A percentile compares a stretch with the other conserved stretches of the same genome.
Evolutionary conservation across 1,140 invertebrate species (phyloP).

Genomic region (Hycleus cichorii): DNA sequence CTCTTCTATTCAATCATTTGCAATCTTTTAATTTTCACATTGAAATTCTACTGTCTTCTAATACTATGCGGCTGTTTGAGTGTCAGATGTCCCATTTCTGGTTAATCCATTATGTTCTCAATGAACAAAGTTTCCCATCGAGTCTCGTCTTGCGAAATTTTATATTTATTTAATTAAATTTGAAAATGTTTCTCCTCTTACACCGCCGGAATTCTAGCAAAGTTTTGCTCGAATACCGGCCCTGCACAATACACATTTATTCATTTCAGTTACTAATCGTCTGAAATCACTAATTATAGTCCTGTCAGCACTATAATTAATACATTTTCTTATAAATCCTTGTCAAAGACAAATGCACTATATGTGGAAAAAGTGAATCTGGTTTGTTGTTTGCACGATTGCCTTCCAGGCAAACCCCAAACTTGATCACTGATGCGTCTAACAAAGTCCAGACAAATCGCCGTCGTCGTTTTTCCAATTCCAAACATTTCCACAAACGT

Average conservation of each 20-base stretch:
- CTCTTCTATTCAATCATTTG: too few relatives aligned
- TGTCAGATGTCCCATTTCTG: too few relatives aligned
- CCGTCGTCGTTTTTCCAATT: neutral
- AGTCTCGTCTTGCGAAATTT: too few relatives aligned
- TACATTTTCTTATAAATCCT: constrained; percentile 4
- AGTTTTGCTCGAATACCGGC: neutral
- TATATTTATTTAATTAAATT: too few relatives aligned
- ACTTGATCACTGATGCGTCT: constrained; percentile 3
- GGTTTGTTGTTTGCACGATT: constrained; percentile 5
- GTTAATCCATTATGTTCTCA: too few relatives aligned
- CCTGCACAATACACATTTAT: neutral
- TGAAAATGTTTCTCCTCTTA: neutral
- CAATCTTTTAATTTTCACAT: too few relatives aligned
- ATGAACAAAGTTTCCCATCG: too few relatives aligned
- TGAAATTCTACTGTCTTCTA: too few relatives aligned
- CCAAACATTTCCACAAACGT: neutral
- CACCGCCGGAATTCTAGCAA: neutral
- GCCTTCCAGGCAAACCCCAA: neutral
- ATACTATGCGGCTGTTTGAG: too few relatives aligned
- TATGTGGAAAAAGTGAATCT: constrained; percentile 2
- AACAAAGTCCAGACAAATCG: neutral
- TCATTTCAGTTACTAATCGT: neutral
- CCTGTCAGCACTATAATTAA: constrained; percentile 5
- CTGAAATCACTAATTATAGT: neutral
- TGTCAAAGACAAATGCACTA: constrained; percentile 12